Percentiles rank a stretch among this genome's conserved stretches.
These are phyloP conservation scores for Lepilemur septentrionalis DNA, from an alignment of 2,797 vertebrate genomes.

Conservation along the genomic window DNA sequence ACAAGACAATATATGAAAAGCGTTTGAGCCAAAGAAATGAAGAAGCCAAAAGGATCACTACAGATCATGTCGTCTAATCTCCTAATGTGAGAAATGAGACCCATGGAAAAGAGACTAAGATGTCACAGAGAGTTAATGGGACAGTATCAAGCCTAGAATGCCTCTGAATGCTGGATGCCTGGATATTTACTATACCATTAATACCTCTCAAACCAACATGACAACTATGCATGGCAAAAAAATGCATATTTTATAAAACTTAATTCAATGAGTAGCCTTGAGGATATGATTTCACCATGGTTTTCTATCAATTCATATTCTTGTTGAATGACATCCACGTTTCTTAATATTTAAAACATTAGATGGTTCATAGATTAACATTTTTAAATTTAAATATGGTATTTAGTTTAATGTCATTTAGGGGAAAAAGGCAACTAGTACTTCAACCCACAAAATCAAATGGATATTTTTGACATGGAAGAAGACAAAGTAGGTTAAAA, in stretches of 20 bases:
- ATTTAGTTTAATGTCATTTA: background rate
- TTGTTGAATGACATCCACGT: background rate
- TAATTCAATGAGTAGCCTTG: background rate
- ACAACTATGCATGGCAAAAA: background rate
- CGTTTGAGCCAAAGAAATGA: background rate
- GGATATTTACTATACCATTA: background rate
- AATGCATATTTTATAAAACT: background rate
- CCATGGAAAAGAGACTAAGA: background rate
- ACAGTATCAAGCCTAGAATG: background rate
- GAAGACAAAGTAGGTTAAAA: background rate
- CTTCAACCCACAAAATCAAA: conserved; percentile 11
- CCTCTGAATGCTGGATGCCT: background rate
- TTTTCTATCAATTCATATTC: background rate
- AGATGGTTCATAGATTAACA: background rate
- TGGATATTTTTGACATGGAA: background rate
- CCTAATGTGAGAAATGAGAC: background rate
- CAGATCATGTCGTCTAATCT: background rate
- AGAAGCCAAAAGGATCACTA: background rate
- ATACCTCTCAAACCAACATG: background rate
- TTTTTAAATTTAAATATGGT: background rate
- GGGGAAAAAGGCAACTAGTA: background rate
- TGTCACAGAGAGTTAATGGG: background rate
- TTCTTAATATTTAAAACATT: background rate
- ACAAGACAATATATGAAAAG: background rate
- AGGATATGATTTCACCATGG: background rate